A percentile compares a stretch with the other conserved stretches of the same genome.
Conservation (phyloP, 2,797 vertebrate genomes). For the Allenopithecus nigroviridis region DNA sequence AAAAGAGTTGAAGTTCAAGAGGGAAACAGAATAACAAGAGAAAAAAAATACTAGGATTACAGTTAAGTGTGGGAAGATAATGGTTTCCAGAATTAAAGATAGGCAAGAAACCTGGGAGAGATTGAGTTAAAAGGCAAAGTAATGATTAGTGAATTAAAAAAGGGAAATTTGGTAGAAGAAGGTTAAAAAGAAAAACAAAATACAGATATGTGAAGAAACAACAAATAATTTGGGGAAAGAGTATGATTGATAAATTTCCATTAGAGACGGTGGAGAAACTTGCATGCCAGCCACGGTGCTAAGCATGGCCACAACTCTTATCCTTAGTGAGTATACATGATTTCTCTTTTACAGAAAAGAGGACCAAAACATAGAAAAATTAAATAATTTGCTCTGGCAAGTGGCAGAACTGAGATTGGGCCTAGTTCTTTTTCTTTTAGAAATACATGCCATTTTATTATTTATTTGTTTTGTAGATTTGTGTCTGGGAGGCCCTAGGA, state of each 20-base stretch:
- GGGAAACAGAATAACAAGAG: neutral
- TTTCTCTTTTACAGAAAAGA: neutral
- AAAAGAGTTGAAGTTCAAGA: neutral
- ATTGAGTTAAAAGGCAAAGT: neutral
- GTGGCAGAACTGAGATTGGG: neutral
- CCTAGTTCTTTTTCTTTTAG: neutral
- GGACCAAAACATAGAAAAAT: neutral
- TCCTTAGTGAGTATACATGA: fast-evolving
- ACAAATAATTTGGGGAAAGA: neutral
- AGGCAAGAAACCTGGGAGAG: neutral
- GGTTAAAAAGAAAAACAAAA: neutral
- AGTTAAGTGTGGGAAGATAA: neutral
- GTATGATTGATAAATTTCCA: neutral
- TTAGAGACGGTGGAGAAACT: neutral
- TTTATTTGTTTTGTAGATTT: neutral
- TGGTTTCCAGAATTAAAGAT: neutral
- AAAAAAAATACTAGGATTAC: fast-evolving
- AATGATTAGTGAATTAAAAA: neutral
- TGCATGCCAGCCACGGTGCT: fast-evolving
- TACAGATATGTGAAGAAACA: neutral
- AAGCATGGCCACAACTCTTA: fast-evolving
- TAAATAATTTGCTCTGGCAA: neutral
- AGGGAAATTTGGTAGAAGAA: neutral
- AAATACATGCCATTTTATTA: neutral
- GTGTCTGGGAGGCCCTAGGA: neutral